Base-by-base conservation (phyloP, 1,140 invertebrate genomes). In the Aethina tumida region DNA sequence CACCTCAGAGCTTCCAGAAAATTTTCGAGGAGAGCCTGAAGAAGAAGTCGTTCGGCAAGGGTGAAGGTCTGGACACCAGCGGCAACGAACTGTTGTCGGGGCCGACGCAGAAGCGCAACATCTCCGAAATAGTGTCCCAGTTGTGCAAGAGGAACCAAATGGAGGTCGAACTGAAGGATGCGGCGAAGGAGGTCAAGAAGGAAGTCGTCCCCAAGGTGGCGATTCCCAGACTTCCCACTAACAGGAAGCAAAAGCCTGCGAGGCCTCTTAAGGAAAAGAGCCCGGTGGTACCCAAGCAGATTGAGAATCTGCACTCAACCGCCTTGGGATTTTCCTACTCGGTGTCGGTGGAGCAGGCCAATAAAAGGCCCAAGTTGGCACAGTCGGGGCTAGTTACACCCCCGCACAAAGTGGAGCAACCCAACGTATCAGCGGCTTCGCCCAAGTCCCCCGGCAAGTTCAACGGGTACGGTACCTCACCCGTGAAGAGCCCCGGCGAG, bases 11-110 rank as follows among this genome's bases (percentile, higher is more conserved):
- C 6, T 62, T 60, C 30, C 59, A 61, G 37, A 62, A 58, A 28
- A 60, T 62, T 40, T 62, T 62, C 33, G 60, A 62, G 28, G 58
- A 62, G 29, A 47, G 53, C 1, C 44, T 62, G 0, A 60, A 56
- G 30, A n/a, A n/a, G n/a, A 60, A 60, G 30, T 31, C 41, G 9
- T 30, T 39, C 2, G 37, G 41, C 6, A 21, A 13, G 6, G 14
- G 19, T 8, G 9, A 17, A 10, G 2, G 21, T 22, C n/a, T 18
- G 1, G 32, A 35, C 19, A 45, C 41, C 24, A 21, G 21, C 10
- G 22, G 16, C n/a, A 34, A 45, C 13, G 35, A 40, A 13, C 27
- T 15, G 4, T 33, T 32, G 1, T 24, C 37, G 13, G 38, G 17
- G 26, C 27, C 10, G 28, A 33, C 22, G 28, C 35, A 22, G 7